phyloP scores from a whole-genome alignment of 2,113 vertebrate species.

The Lophochroa leadbeateri region DNA sequence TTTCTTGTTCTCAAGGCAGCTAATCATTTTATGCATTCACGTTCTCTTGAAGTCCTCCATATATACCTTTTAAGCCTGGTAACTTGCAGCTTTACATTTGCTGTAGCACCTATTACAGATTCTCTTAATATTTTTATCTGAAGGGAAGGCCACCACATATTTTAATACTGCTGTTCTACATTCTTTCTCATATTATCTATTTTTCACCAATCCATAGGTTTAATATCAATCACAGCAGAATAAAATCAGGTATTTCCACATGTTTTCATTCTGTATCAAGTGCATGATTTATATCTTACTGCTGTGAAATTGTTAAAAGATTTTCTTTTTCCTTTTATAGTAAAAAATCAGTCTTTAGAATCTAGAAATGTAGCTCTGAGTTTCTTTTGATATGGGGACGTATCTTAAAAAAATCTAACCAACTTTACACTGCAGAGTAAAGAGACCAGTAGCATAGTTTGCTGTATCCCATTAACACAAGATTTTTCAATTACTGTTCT shows the following conservation, averaged over 20 bases:
- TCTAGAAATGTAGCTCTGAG: neutral
- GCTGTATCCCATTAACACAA: neutral
- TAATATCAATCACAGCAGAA: neutral
- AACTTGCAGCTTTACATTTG: neutral
- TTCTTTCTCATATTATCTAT: neutral
- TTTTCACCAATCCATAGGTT: neutral
- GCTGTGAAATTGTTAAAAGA: neutral
- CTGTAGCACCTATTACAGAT: neutral
- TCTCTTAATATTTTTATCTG: neutral
- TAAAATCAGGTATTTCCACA: neutral
- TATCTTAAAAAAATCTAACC: neutral
- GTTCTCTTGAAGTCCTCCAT: neutral
- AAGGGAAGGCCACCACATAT: neutral
- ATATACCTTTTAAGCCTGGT: neutral
- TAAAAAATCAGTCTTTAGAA: neutral
- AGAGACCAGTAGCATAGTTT: neutral
- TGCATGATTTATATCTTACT: neutral
- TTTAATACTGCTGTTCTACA: neutral
- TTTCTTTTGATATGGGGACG: neutral
- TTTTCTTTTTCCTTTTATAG: neutral
- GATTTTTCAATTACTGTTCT: conserved; percentile 28
- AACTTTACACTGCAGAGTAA: neutral
- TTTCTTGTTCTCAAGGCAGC: neutral
- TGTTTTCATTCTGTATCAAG: neutral
- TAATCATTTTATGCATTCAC: neutral